Base-by-base conservation (phyloP, 2,113 vertebrate genomes). In the Noctilio leporinus region DNA sequence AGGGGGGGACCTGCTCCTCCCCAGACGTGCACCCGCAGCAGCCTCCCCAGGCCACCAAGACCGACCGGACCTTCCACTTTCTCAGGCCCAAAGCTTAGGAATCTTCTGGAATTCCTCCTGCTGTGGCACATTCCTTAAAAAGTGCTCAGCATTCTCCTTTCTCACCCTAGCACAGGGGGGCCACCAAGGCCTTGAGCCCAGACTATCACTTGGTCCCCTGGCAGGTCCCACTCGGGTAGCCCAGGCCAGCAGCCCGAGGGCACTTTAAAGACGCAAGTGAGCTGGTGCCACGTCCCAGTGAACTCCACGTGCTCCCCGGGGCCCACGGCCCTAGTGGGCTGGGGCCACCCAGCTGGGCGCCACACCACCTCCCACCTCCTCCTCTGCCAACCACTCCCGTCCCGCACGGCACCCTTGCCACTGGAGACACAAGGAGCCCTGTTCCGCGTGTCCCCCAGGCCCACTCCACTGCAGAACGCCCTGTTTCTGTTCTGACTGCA, bases 91-190 rank as follows among this genome's bases (percentile, higher is more conserved):
- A 40, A 40, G 67, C 72, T 67, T 59, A 43, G 24, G 72, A 73
- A 86, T 3, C 49, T 75, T 47, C 77, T 2, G 3, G 4, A 24
- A 28, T 15, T 24, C 30, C 51, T 75, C 57, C 45, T 87, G n/a
- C 40, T n/a, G 5, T 53, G 49, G 8, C 47, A 43, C 2, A 0
- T 77, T 28, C 57, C 72, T 43, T 55, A n/a, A 35, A 30, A n/a
- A 0, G 5, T 0, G 47, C 0, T 15, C 73, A 15, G 69, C n/a
- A 24, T 7, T 33, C 7, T 3, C 17, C 2, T 12, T 22, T 35
- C 64, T 45, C 47, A 28, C 4, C 35, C 5, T 20, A 20, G 35
- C 1, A 6, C 24, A 16, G 57, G 33, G 19, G 2, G 6, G 67
- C 24, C 22, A 15, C 53, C 57, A 4, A 0, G 0, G 40, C 33